A percentile compares a stretch with the other conserved stretches of the same genome.
Conservation (phyloP, 2,113 vertebrate genomes). For the Scortum barcoo region DNA sequence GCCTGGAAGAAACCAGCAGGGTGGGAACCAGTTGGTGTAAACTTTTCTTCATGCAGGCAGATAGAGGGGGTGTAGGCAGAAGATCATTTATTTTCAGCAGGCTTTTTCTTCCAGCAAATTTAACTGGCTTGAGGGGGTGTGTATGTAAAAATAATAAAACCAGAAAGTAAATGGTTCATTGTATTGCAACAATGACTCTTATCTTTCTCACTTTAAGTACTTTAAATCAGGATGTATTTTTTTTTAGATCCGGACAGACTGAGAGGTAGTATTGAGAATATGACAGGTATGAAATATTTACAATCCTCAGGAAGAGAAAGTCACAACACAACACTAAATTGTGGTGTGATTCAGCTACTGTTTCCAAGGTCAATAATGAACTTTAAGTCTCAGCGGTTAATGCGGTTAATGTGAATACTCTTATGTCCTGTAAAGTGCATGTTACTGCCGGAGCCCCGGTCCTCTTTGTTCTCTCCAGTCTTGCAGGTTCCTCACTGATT, state of each 20-base stretch:
- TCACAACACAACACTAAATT: neutral
- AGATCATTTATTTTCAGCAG: neutral
- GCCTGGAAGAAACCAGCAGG: neutral
- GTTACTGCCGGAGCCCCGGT: no score
- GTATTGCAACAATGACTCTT: neutral
- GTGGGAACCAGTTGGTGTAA: neutral
- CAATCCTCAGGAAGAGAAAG: no score
- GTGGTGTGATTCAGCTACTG: neutral
- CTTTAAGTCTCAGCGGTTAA: neutral
- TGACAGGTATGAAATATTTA: neutral
- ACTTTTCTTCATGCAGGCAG: slow-evolving; percentile 2
- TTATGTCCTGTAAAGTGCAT: no score
- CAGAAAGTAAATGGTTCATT: neutral
- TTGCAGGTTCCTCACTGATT: no score
- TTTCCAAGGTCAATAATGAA: neutral
- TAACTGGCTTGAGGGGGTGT: neutral
- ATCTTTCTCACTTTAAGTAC: no score
- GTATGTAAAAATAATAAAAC: no score
- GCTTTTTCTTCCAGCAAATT: neutral
- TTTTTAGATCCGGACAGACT: neutral
- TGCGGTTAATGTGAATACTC: no score
- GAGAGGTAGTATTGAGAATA: neutral
- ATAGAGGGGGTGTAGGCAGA: neutral
- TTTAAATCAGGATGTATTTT: neutral
- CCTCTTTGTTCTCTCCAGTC: no score